Evolutionary conservation across 2,888 invertebrate genomes (phyloP).

Genomic region (Magallana nippona): DNA sequence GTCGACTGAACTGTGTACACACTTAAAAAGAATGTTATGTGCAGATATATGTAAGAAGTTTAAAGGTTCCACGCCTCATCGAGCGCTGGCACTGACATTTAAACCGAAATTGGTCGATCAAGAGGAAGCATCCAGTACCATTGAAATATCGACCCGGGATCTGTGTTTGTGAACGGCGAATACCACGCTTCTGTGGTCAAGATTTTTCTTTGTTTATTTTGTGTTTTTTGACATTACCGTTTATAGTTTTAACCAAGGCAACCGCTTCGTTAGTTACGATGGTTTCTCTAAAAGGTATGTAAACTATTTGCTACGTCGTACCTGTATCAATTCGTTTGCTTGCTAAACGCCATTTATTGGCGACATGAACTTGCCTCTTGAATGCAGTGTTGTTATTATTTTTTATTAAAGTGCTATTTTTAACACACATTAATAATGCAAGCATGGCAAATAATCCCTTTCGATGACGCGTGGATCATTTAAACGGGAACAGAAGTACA

Average conservation of each 20-base stretch:
- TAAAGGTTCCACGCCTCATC: constrained; percentile 24
- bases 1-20: background rate
- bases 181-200: background rate
- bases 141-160: no score
- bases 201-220: background rate
- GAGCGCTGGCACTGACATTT: background rate
- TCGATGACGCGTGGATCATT: background rate
- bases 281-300: background rate
- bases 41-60: constrained; percentile 5
- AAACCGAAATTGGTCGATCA: background rate
- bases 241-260: background rate
- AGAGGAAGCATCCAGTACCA: no score
- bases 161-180: background rate
- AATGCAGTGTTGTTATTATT: background rate
- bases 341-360: background rate
- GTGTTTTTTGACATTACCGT: background rate
- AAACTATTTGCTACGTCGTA: background rate
- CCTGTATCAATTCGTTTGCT: background rate
- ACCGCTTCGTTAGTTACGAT: constrained; percentile 21
- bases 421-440: constrained; percentile 19
- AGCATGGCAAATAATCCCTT: background rate
- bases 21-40: background rate
- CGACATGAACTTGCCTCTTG: background rate
- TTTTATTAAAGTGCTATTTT: background rate
- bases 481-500: background rate